Base-by-base conservation (phyloP, 2,113 vertebrate species). In the Brachyistius frenatus region DNA sequence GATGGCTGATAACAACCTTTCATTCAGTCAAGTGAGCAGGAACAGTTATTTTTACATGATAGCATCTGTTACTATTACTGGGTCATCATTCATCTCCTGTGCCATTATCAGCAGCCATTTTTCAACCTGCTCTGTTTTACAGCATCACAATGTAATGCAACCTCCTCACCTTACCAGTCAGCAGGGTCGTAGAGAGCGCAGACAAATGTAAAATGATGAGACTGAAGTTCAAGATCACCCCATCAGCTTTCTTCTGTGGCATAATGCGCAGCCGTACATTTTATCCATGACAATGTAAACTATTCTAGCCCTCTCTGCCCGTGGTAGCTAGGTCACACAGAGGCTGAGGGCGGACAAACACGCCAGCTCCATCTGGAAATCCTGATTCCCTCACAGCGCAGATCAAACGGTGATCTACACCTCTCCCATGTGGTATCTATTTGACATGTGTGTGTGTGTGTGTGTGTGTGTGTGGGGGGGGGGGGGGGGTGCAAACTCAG, bases 341-440 rank as follows among this genome's bases (percentile, higher is more conserved):
- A 78, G 84, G 86, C 61, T 76, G 77, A 76, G 23, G 52, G 62
- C 61, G 58, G 52, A 60, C 41, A 46, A 61, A 54, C 47, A 66
- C 32, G 52, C n/a, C 54, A 41, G 35, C 32, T 41, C 55, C 16
- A 32, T 78, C 73, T 83, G 63, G 72, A 65, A 79, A 58, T 76
- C 56, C 73, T 50, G 52, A 72, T 83, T 76, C 67, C 67, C 68
- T 68, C 71, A 80, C 61, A 72, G 78, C 67, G 64, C 55, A 83
- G 79, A 92, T 92, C 86, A 91, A 87, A 91, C 80, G n/a, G 53
- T 75, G 80, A 76, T 87, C 80, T 86, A 87, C 80, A 78, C 58
- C 78, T 90, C 71, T 77, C 73, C 83, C 90, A 92, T 92, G 88
- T 93, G 91, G 85, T 78, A 78, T 76, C 73, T 65, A 70, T 93